These are phyloP conservation scores for Apodemus speciosus DNA, from an alignment of 2,113 vertebrate species.

Conservation along the genomic window DNA sequence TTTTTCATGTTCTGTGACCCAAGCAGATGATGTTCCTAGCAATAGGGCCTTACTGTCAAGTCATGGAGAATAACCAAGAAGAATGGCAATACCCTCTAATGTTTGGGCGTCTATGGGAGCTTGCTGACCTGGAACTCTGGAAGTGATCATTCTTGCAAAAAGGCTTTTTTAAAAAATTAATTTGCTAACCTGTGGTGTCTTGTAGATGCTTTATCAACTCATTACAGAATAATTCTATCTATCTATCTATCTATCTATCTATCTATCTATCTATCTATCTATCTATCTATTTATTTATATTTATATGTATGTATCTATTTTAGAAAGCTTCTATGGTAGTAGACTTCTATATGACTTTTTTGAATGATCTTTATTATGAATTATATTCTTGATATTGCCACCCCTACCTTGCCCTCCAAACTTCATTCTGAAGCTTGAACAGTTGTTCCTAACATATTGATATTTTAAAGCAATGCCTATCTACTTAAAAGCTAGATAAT, in stretches of 20 bases:
- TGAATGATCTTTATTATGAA: not conserved
- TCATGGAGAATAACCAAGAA: not conserved
- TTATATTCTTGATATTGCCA: not conserved
- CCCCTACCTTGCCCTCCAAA: not conserved
- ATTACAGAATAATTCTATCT: not conserved
- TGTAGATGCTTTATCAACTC: not conserved
- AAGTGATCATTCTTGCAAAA: not conserved
- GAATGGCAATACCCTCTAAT: not conserved
- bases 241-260: not conserved
- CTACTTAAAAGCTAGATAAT: slow-evolving; percentile 18
- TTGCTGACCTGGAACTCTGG: not conserved
- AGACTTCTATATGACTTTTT: not conserved
- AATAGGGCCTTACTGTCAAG: not conserved
- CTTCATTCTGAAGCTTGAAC: not conserved
- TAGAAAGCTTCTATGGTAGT: not conserved
- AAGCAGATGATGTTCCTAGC: not conserved
- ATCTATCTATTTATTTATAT: not conserved
- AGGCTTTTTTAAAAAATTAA: not conserved
- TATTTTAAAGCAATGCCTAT: not conserved
- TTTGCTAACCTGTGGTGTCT: not conserved
- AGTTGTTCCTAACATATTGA: not conserved
- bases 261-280: not conserved
- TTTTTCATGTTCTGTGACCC: not conserved
- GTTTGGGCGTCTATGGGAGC: not conserved
- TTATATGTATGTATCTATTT: not conserved